Evolutionary conservation across 2,888 invertebrate genomes (phyloP).

Genomic region (Drosophila neotestacea): DNA sequence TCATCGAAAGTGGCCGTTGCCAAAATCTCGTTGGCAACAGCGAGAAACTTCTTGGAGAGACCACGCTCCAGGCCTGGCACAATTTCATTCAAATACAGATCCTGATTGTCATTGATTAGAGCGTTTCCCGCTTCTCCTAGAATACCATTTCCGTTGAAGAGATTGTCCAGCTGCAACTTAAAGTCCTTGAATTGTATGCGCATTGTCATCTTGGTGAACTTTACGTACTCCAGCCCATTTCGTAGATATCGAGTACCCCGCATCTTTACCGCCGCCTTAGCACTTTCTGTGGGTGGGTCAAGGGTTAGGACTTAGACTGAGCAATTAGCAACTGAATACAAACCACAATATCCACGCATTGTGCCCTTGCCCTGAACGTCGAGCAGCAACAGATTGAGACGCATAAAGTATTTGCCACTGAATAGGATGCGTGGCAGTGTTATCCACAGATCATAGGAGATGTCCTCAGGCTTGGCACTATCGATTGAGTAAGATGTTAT

Average conservation of each 20-base stretch:
- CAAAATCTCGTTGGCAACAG: constrained; percentile 84
- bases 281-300: constrained; percentile 74
- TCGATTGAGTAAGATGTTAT: constrained; percentile 7
- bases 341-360: constrained; percentile 83
- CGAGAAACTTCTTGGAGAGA: constrained; percentile 83
- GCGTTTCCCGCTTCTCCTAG: constrained; percentile 84
- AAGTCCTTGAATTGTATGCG: constrained; percentile 82
- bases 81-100: constrained; percentile 84
- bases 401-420: constrained; percentile 83
- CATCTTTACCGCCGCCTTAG: constrained; percentile 83
- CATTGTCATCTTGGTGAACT: constrained; percentile 83
- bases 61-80: constrained; percentile 84
- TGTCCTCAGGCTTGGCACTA: constrained; percentile 82
- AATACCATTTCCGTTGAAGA: constrained; percentile 84
- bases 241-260: constrained; percentile 79
- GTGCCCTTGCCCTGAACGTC: constrained; percentile 84
- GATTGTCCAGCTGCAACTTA: constrained; percentile 83
- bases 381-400: constrained; percentile 82
- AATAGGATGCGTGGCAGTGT: constrained; percentile 84
- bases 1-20: constrained; percentile 84
- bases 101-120: constrained; percentile 84
- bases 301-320: neutral
- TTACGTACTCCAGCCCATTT: constrained; percentile 82
- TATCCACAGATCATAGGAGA: constrained; percentile 83
- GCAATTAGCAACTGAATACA: constrained; percentile 11